Evolutionary conservation across 2,888 invertebrate genomes (phyloP).

Genomic region (Serrognathus titanus): DNA sequence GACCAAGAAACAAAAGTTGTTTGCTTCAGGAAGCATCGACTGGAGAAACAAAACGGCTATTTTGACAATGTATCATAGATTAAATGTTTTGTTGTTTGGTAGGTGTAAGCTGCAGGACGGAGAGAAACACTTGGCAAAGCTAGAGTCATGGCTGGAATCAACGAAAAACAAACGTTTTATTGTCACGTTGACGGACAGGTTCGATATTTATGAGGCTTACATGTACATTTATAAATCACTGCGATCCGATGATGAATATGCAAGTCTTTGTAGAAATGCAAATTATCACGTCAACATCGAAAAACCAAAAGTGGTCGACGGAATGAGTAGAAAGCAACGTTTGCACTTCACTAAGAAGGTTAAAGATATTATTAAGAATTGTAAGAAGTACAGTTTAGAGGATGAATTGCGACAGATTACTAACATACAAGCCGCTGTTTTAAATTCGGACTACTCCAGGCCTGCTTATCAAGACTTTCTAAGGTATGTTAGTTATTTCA

Average conservation of each 20-base stretch:
- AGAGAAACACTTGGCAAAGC: conserved; percentile 4
- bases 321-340: background rate
- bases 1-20: background rate
- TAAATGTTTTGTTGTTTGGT: conserved; percentile 15
- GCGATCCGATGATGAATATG: no score
- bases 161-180: background rate
- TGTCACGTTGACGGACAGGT: conserved; percentile 8
- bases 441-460: background rate
- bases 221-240: conserved; percentile 5
- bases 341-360: background rate
- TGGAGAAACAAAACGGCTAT: background rate
- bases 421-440: background rate
- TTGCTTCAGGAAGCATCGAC: background rate
- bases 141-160: conserved; percentile 4
- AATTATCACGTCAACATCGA: no score
- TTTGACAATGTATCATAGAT: background rate
- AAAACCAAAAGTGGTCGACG: background rate
- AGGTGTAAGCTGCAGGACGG: conserved; percentile 9
- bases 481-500: background rate
- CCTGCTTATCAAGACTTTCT: background rate
- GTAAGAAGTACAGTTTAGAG: background rate
- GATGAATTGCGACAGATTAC: conserved; percentile 2
- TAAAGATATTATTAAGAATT: conserved; percentile 1
- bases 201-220: conserved; percentile 12
- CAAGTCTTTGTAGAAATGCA: no score